phyloP scores from a whole-genome alignment of 2,888 invertebrate species.

The Alloplasta piceator region DNA sequence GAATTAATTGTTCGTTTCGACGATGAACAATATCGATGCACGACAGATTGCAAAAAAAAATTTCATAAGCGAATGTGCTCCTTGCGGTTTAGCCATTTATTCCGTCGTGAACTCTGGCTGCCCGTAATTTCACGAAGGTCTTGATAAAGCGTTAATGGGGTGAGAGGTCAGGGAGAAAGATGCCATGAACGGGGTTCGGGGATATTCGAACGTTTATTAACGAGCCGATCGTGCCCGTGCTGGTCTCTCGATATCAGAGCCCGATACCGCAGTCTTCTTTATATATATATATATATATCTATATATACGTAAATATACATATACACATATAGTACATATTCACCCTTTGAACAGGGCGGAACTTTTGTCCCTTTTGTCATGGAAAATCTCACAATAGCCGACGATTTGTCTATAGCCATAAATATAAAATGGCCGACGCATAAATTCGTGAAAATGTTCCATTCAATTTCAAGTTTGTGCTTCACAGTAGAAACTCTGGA shows the following conservation, averaged over 20 bases:
- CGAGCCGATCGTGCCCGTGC: conserved; percentile 56
- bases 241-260: background rate
- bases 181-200: conserved; percentile 45
- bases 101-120: conserved; percentile 39
- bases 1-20: background rate
- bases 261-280: conserved; percentile 4
- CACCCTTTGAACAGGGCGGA: conserved; percentile 36
- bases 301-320: conserved; percentile 12
- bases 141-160: conserved; percentile 69
- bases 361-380: conserved; percentile 53
- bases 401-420: conserved; percentile 29
- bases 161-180: conserved; percentile 62
- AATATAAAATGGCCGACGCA: conserved; percentile 28
- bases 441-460: conserved; percentile 24
- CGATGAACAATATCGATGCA: background rate
- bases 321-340: background rate
- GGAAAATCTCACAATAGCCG: conserved; percentile 1
- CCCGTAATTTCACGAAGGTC: conserved; percentile 64
- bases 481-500: background rate
- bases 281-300: conserved; percentile 16
- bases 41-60: too few species aligned
- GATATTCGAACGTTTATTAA: conserved; percentile 63
- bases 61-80: background rate
- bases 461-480: conserved; percentile 32
- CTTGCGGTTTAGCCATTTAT: conserved; percentile 34